Conservation (phyloP, 2,888 invertebrate species). For the Holacanthella duospinosa region DNA sequence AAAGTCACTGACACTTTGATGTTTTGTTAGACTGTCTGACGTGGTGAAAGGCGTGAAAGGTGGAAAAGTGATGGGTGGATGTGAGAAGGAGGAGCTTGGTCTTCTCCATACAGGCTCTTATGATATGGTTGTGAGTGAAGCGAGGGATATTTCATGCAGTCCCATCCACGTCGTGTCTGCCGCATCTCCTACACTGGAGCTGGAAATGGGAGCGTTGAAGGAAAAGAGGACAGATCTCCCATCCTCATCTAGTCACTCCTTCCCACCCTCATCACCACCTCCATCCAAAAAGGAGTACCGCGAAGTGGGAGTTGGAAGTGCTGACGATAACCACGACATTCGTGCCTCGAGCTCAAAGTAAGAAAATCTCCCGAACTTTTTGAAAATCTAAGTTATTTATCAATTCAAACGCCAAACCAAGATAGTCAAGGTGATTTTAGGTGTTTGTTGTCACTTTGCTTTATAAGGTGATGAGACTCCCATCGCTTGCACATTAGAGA, state of each 20-base stretch:
- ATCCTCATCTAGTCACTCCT: constrained; percentile 32
- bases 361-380: not conserved
- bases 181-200: constrained; percentile 27
- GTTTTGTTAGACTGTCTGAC: constrained; percentile 54
- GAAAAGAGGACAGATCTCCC: constrained; percentile 19
- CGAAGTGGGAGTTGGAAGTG: constrained; percentile 38
- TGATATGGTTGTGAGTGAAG: constrained; percentile 32
- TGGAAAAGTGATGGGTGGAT: too few species aligned
- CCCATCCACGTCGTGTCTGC: constrained; percentile 30
- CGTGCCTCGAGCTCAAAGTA: constrained; percentile 34
- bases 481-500: too few species aligned
- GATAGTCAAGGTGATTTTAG: too few species aligned
- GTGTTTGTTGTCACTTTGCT: too few species aligned
- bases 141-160: constrained; percentile 21
- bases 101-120: too few species aligned
- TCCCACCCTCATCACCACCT: constrained; percentile 6
- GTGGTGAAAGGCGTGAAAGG: constrained; percentile 65
- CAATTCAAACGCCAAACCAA: too few species aligned
- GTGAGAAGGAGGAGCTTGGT: not conserved
- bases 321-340: constrained; percentile 36
- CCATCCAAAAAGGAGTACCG: constrained; percentile 35
- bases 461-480: too few species aligned
- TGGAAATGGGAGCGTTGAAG: constrained; percentile 17
- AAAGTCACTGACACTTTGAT: constrained; percentile 1
- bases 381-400: not conserved